Base-by-base conservation (phyloP, 2,888 invertebrate genomes). In the Hermodice carunculata region DNA sequence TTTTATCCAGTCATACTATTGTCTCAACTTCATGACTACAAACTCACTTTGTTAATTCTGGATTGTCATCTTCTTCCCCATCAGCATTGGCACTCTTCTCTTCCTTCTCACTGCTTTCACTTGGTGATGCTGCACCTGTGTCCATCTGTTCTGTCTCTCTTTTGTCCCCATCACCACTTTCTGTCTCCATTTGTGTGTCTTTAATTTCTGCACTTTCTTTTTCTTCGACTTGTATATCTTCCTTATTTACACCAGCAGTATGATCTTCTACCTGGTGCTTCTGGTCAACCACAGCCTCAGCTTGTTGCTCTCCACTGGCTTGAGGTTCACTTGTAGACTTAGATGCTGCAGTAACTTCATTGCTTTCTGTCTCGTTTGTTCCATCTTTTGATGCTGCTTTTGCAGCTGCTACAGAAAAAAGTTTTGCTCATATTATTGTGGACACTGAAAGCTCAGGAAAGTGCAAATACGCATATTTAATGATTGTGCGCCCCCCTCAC, bases 61-160 rank as follows among this genome's bases (percentile, higher is more conserved):
- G 54, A 63, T 69, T 58, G 31, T 56, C 61, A 51, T 66, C 69
- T 28, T 49, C 52, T 19, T 53, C 53, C 17, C 43, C 53, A 19
- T 43, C 29, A 8, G 11, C 28, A 24, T 46, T 46, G 24, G 46
- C 24, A 2, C 11, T 22, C 26, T 24, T 26, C 46, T 46, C 28
- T 0, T 46, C 26, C n/a, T 46, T n/a, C 28, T 46, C 46, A 22
- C n/a, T n/a, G n/a, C n/a, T n/a, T n/a, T n/a, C n/a, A n/a, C n/a
- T n/a, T n/a, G n/a, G n/a, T n/a, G n/a, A n/a, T n/a, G n/a, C 46
- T 46, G 24, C 22, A 17, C 48, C 28, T 32, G 8, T 31, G 5
- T 58, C 32, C 6, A 17, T 11, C n/a, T 29, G n/a, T 19, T 19
- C 14, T 11, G 22, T 40, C 22, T 11, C n/a, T 14, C n/a, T 28